phyloP scores from a whole-genome alignment of 2,113 vertebrate genomes.

The Callorhinus ursinus region DNA sequence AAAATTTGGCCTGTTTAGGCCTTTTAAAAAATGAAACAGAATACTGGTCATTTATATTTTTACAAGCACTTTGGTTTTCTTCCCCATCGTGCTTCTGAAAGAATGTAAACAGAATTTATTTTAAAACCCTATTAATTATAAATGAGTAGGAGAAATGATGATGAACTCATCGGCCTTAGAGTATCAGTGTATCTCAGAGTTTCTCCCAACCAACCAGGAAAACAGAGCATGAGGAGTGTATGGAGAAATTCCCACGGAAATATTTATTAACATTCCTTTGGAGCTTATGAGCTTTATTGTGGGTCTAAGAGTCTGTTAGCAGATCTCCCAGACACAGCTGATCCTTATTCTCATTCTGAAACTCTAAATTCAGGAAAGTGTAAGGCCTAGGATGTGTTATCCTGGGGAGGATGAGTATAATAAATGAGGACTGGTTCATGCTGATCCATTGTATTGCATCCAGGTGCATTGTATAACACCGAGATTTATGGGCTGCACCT shows the following conservation, averaged over 20 bases:
- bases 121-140: neutral
- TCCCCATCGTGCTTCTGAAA: neutral
- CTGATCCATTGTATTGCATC: too few species aligned
- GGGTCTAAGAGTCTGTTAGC: neutral
- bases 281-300: neutral
- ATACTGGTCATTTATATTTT: neutral
- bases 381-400: neutral
- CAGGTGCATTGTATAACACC: neutral
- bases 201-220: neutral
- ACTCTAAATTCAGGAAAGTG: neutral
- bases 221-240: neutral
- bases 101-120: neutral
- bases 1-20: neutral
- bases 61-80: neutral
- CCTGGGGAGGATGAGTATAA: neutral
- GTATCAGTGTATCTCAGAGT: neutral
- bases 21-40: neutral
- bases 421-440: neutral
- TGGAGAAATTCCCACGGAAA: neutral
- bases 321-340: neutral
- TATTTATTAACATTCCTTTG: neutral
- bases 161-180: neutral
- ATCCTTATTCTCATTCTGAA: neutral
- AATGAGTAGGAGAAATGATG: slow-evolving; percentile 6
- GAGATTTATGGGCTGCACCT: neutral